phyloP scores from a whole-genome alignment of 2,888 invertebrate genomes.

The Mesorhabditis spiculigera region DNA sequence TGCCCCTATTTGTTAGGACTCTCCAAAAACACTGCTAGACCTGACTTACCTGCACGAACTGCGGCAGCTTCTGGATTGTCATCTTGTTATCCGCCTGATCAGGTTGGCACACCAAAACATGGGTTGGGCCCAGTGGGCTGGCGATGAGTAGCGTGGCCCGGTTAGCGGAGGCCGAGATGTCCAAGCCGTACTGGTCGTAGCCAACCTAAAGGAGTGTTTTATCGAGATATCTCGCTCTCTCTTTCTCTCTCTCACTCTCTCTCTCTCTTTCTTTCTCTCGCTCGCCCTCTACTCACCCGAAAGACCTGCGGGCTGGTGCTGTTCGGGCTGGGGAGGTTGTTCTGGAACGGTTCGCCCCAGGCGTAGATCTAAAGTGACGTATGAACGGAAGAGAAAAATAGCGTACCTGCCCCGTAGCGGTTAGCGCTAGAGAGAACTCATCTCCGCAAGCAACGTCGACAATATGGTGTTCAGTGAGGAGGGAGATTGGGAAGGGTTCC shows the following conservation, averaged over 20 bases:
- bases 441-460: slow-evolving; percentile 2
- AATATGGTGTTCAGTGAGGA: not conserved
- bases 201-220: slow-evolving; percentile 1
- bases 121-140: not conserved
- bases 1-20: not conserved
- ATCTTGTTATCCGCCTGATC: not conserved
- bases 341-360: too few relatives aligned
- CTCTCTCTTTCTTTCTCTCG: too few relatives aligned
- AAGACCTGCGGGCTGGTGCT: too few relatives aligned
- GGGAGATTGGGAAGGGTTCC: slow-evolving; percentile 2
- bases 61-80: slow-evolving; percentile 1
- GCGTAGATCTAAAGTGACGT: too few relatives aligned
- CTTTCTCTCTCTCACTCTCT: too few relatives aligned
- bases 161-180: not conserved
- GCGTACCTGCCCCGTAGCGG: not conserved
- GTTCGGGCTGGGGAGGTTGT: too few relatives aligned
- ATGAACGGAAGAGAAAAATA: not conserved
- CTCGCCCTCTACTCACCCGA: too few relatives aligned
- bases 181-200: not conserved
- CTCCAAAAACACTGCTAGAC: not conserved
- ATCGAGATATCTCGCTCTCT: not conserved
- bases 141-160: not conserved
- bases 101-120: not conserved
- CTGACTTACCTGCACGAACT: not conserved
- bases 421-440: not conserved